Evolutionary conservation across 1,140 invertebrate genomes (phyloP).

Genomic region (Drepana arcuata): DNA sequence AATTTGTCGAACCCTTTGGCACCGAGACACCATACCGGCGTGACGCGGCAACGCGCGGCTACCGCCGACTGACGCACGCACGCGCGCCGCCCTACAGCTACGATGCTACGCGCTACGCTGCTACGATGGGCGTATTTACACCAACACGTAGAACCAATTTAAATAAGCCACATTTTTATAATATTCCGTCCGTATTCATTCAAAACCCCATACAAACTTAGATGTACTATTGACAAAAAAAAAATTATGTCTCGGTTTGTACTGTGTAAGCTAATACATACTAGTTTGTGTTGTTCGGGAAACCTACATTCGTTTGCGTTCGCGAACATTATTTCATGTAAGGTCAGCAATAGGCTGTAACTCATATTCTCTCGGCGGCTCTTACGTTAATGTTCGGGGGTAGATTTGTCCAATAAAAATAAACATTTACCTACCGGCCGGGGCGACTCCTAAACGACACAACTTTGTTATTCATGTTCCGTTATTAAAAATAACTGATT

Average conservation of each 20-base stretch:
- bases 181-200: too few relatives aligned
- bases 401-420: slow-evolving; percentile 56
- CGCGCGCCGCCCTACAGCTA: slow-evolving; percentile 30
- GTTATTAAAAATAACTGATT: slow-evolving; percentile 26
- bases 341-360: slow-evolving; percentile 17
- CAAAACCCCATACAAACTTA: too few relatives aligned
- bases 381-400: slow-evolving; percentile 51
- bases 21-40: slow-evolving; percentile 39
- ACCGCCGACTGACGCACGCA: slow-evolving; percentile 55
- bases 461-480: slow-evolving; percentile 37
- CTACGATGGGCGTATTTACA: slow-evolving; percentile 34
- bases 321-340: slow-evolving; percentile 18
- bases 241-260: too few relatives aligned
- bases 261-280: not conserved
- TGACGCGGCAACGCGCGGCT: slow-evolving; percentile 38
- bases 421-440: slow-evolving; percentile 39
- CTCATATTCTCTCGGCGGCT: slow-evolving; percentile 38
- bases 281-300: not conserved
- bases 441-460: slow-evolving; percentile 35
- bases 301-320: not conserved
- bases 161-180: too few relatives aligned
- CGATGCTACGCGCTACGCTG: slow-evolving; percentile 32
- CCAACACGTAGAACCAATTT: slow-evolving; percentile 11
- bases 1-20: slow-evolving; percentile 13
- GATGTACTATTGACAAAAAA: too few relatives aligned